Evolutionary conservation across 2,113 vertebrate genomes (phyloP).

Genomic region (Tretioscincus oriximinensis): DNA sequence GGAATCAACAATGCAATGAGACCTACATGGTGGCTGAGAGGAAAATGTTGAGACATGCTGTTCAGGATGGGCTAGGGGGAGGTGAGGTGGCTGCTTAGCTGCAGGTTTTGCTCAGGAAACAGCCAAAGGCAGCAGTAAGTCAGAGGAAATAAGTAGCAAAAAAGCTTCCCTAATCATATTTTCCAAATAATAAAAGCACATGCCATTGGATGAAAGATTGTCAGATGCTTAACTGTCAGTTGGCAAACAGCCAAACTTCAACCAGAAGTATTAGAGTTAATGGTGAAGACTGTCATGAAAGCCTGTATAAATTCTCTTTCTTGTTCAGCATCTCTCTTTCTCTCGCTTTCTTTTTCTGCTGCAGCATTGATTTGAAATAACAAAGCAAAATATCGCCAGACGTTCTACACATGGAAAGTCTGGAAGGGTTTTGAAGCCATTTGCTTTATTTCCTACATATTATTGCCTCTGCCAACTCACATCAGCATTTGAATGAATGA

Average conservation of each 20-base stretch:
- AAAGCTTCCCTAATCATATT: conserved; percentile 52
- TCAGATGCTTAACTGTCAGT: conserved; percentile 47
- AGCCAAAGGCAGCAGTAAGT: conserved; percentile 55
- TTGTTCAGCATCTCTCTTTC: not conserved
- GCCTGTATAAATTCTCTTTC: not conserved
- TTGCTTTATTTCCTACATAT: not conserved
- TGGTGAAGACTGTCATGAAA: not conserved
- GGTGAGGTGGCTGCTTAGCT: conserved; percentile 46
- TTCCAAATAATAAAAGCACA: not conserved
- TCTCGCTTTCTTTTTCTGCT: not conserved
- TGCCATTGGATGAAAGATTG: conserved; percentile 45
- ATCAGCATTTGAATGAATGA: not conserved
- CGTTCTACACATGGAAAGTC: not conserved
- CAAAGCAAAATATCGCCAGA: conserved; percentile 3
- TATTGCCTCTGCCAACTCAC: too few species aligned
- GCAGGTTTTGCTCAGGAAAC: conserved; percentile 61
- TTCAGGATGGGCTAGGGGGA: conserved; percentile 33
- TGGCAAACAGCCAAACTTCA: conserved; percentile 51
- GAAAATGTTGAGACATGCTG: conserved; percentile 69
- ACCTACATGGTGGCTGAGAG: conserved; percentile 70
- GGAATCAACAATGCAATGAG: conserved; percentile 70
- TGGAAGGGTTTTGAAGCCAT: not conserved
- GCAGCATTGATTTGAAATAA: not conserved
- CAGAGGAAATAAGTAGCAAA: conserved; percentile 61
- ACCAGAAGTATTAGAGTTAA: conserved; percentile 19